Conservation (phyloP, 2,888 invertebrate genomes). For the Tiliacea citrago region DNA sequence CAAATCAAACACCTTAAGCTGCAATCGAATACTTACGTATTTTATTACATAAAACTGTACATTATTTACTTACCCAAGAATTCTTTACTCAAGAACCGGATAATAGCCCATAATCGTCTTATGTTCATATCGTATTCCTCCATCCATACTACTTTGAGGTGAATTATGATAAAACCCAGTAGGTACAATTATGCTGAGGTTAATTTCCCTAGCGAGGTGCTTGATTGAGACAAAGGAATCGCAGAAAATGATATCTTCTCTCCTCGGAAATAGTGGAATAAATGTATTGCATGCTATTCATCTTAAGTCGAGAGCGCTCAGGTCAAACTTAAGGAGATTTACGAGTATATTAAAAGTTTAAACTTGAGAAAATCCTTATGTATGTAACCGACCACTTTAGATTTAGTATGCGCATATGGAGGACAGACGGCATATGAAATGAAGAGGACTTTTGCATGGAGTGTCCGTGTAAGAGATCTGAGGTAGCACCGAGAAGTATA, state of each 20-base stretch:
- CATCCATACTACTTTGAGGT: constrained; percentile 38
- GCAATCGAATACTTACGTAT: not conserved
- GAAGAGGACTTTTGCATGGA: not conserved
- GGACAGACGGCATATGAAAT: not conserved
- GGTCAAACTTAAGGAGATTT: constrained; percentile 50
- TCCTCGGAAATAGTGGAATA: constrained; percentile 62
- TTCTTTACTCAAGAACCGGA: constrained; percentile 9
- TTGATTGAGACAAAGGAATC: constrained; percentile 72
- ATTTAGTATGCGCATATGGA: constrained; percentile 35
- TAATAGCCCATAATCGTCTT: constrained; percentile 56
- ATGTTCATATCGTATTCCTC: constrained; percentile 40
- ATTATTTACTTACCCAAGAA: constrained; percentile 13
- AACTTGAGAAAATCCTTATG: constrained; percentile 29
- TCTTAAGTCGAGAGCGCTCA: constrained; percentile 40
- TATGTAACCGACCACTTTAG: constrained; percentile 19
- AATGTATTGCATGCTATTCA: constrained; percentile 55
- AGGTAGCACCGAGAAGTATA: not conserved
- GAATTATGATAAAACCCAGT: constrained; percentile 68
- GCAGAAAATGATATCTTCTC: constrained; percentile 62
- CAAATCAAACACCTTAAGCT: not conserved
- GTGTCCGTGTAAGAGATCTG: not conserved
- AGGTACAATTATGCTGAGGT: constrained; percentile 71
- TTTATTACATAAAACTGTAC: constrained; percentile 17
- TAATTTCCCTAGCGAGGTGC: constrained; percentile 76
- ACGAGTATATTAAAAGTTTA: constrained; percentile 39